These are phyloP conservation scores for Antheraea assamensis DNA, from an alignment of 2,888 invertebrate species.

Conservation along the genomic window DNA sequence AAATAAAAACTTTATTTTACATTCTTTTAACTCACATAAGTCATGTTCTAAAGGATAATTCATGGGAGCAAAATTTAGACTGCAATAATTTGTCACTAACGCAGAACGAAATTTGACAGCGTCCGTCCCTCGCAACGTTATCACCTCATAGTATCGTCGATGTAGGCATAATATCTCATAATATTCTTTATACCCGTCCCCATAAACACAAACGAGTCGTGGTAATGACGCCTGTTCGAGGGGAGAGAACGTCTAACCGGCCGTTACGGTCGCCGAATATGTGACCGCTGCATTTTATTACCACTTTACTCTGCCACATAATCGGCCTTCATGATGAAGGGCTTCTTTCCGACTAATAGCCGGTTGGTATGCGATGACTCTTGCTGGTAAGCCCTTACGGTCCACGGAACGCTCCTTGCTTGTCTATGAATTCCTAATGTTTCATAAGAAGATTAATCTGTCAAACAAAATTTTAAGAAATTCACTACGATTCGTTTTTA, in stretches of 20 bases:
- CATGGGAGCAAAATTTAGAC: neutral
- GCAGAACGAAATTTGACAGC: constrained; percentile 60
- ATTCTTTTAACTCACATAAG: no score
- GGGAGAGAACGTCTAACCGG: constrained; percentile 74
- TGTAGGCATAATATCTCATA: constrained; percentile 77
- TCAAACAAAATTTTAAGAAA: neutral
- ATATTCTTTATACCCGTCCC: constrained; percentile 79
- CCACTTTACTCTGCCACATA: constrained; percentile 81
- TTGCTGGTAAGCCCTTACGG: neutral
- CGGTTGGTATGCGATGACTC: constrained; percentile 52
- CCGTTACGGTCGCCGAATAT: constrained; percentile 78
- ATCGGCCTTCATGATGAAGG: constrained; percentile 80
- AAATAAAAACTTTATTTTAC: no score
- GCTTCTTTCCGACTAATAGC: constrained; percentile 72
- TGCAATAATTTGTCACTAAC: constrained; percentile 61
- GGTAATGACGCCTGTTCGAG: constrained; percentile 75
- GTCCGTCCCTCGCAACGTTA: constrained; percentile 64
- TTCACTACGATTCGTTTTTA: neutral
- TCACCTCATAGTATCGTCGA: constrained; percentile 75
- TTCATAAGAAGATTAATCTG: neutral
- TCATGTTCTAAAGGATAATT: neutral
- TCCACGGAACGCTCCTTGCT: neutral
- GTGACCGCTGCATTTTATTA: constrained; percentile 83
- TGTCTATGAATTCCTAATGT: constrained; percentile 9
- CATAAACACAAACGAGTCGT: constrained; percentile 79